phyloP scores from a whole-genome alignment of 2,797 vertebrate species.

The Neosilurus hyrtlii region DNA sequence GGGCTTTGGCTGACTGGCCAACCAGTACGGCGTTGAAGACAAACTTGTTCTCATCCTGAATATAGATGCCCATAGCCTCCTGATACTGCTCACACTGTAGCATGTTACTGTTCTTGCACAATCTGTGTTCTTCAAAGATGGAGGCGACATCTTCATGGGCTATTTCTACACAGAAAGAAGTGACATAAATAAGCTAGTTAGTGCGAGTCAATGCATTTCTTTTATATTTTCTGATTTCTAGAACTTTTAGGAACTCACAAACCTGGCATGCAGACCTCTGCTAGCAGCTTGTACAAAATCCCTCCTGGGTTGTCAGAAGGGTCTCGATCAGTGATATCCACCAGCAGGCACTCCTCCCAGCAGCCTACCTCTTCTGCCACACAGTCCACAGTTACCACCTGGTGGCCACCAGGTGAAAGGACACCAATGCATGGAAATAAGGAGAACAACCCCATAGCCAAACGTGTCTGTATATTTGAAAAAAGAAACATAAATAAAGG shows the following conservation, averaged over 20 bases:
- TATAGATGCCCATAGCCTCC: conserved; percentile 70
- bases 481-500: not conserved
- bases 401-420: conserved; percentile 70
- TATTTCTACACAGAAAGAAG: conserved; percentile 67
- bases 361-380: conserved; percentile 76
- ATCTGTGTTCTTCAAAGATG: conserved; percentile 86
- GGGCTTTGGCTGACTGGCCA: conserved; percentile 73
- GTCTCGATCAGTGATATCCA: conserved; percentile 82
- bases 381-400: conserved; percentile 81
- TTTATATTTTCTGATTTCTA: too few species aligned
- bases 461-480: conserved; percentile 65
- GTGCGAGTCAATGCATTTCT: too few species aligned
- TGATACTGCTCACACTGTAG: conserved; percentile 66
- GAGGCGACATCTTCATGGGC: conserved; percentile 66
- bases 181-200: not conserved
- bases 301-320: conserved; percentile 76
- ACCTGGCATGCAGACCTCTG: conserved; percentile 86
- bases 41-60: conserved; percentile 86
- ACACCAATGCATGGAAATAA: conserved; percentile 77
- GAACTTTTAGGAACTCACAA: conserved; percentile 34
- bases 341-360: conserved; percentile 74
- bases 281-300: conserved; percentile 76
- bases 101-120: conserved; percentile 73
- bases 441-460: conserved; percentile 78
- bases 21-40: conserved; percentile 82